phyloP scores from a whole-genome alignment of 1,140 invertebrate genomes.

The Kradibia gibbosae region DNA sequence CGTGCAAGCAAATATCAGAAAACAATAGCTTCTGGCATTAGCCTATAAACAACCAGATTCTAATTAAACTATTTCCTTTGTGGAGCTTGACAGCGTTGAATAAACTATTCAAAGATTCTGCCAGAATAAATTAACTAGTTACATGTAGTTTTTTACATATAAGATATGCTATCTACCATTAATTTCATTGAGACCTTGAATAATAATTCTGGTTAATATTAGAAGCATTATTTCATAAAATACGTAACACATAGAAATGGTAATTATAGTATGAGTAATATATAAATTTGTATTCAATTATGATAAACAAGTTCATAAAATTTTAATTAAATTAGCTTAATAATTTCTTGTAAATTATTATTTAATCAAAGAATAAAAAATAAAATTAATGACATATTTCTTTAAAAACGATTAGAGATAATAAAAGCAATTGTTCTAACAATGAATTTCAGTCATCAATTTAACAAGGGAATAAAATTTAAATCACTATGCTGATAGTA shows the following conservation, averaged over 20 bases:
- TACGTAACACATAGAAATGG: no score
- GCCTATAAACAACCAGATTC: not conserved
- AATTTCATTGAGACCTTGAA: no score
- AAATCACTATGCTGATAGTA: not conserved
- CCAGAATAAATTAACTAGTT: not conserved
- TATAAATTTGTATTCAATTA: not conserved
- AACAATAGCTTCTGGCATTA: not conserved
- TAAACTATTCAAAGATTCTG: not conserved
- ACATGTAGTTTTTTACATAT: not conserved
- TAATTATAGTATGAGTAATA: not conserved
- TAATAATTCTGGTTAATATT: no score
- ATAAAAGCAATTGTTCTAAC: not conserved
- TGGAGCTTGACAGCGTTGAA: not conserved
- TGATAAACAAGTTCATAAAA: not conserved
- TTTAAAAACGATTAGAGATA: not conserved
- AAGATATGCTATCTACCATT: no score
- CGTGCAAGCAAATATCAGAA: not conserved
- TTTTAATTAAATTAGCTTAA: not conserved
- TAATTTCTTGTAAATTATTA: not conserved
- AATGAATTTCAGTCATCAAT: not conserved
- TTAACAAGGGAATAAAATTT: not conserved
- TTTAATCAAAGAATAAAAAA: not conserved
- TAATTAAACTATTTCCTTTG: constrained; percentile 16
- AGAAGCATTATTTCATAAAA: no score
- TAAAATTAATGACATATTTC: not conserved